A percentile compares a stretch with the other conserved stretches of the same genome.
phyloP scores from a whole-genome alignment of 2,113 vertebrate species.

The Callorhinus ursinus region DNA sequence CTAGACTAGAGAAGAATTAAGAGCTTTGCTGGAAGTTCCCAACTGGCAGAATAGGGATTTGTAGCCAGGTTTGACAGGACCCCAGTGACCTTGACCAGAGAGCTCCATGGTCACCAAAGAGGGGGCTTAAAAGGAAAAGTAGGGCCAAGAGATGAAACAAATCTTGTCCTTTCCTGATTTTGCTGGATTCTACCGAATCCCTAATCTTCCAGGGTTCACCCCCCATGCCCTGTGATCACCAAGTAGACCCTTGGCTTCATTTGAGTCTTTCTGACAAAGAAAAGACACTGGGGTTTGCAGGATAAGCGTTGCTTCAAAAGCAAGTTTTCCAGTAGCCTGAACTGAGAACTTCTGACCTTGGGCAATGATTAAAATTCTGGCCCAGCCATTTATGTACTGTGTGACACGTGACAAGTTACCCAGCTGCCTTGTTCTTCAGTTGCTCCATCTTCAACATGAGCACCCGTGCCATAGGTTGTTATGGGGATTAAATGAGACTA shows the following conservation, averaged over 20 bases:
- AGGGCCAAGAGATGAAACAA: neutral
- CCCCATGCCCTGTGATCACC: accelerated
- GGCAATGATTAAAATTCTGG: neutral
- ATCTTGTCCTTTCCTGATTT: neutral
- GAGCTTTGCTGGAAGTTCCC: neutral
- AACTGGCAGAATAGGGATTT: neutral
- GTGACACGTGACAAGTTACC: neutral
- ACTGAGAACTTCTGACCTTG: neutral
- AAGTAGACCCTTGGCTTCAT: neutral
- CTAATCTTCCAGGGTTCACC: neutral
- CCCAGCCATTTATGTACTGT: neutral
- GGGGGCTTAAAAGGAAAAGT: neutral
- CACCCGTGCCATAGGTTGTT: neutral
- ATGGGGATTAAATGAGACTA: neutral
- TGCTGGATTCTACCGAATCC: neutral
- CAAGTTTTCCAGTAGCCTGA: neutral
- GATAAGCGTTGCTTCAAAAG: neutral
- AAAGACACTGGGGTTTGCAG: neutral
- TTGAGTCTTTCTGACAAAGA: neutral
- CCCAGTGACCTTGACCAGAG: neutral
- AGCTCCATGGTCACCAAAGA: neutral
- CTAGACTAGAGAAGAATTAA: neutral
- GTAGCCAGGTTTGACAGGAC: neutral
- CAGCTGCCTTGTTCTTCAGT: neutral
- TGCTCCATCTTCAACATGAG: neutral